Percentiles rank a stretch among this genome's conserved stretches.
These are phyloP conservation scores for Lepus townsendii DNA, from an alignment of 2,797 vertebrate genomes.

Conservation along the genomic window DNA sequence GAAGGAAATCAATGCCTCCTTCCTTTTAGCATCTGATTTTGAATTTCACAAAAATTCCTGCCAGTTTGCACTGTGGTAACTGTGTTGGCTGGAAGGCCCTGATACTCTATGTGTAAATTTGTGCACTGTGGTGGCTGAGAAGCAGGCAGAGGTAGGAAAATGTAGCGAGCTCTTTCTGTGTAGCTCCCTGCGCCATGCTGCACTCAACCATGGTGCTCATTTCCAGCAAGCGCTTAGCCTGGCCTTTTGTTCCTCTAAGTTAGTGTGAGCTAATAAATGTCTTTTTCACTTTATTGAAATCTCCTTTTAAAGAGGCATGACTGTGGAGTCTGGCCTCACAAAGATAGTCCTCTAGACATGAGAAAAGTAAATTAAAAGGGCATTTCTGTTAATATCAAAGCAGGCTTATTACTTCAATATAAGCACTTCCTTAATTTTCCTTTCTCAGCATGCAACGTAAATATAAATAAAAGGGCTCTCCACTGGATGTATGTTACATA, in stretches of 20 bases:
- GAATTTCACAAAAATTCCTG: conserved; percentile 26
- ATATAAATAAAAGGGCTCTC: conserved; percentile 69
- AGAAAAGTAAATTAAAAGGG: conserved; percentile 72
- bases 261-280: conserved; percentile 53
- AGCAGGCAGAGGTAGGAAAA: conserved; percentile 1
- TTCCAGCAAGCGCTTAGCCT: background rate
- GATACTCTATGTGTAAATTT: background rate
- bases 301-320: conserved; percentile 50
- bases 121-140: background rate
- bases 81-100: background rate
- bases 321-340: conserved; percentile 49
- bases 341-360: conserved; percentile 21
- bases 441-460: conserved; percentile 73
- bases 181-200: background rate
- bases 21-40: background rate
- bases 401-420: conserved; percentile 51
- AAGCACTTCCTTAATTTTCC: conserved; percentile 76
- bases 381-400: conserved; percentile 66
- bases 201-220: background rate
- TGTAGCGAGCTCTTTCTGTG: background rate
- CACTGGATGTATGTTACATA: conserved; percentile 8
- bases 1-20: background rate
- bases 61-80: background rate
- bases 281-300: conserved; percentile 19
- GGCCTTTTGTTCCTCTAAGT: conserved; percentile 40